Conservation (phyloP, 2,113 vertebrate species). For the Seriola quinqueradiata region DNA sequence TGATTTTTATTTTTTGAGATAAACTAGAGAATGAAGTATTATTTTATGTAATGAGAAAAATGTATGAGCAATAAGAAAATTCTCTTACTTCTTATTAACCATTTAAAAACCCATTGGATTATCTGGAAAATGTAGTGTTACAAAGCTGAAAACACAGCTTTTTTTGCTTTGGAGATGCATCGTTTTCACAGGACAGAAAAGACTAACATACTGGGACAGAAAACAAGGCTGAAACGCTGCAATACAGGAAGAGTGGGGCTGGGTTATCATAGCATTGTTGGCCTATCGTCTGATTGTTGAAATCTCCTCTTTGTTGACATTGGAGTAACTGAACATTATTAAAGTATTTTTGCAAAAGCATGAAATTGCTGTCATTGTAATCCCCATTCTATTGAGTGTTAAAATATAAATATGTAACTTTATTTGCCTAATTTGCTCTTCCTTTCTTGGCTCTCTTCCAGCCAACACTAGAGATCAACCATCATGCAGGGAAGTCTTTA, state of each 20-base stretch:
- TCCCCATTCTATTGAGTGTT: not conserved
- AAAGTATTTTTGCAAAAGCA: not conserved
- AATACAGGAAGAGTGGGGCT: constrained; percentile 31
- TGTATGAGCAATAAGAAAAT: not conserved
- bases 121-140: not conserved
- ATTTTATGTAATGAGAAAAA: not conserved
- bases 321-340: not conserved
- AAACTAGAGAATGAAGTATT: not conserved
- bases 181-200: constrained; percentile 39
- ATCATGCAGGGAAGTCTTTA: constrained; percentile 96
- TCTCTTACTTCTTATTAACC: not conserved
- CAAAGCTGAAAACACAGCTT: not conserved
- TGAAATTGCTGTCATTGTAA: not conserved
- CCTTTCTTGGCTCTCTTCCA: constrained; percentile 68
- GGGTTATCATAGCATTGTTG: constrained; percentile 26
- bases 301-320: constrained; percentile 11
- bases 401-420: not conserved
- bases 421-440: constrained; percentile 3
- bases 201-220: constrained; percentile 21
- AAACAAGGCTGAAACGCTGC: constrained; percentile 36
- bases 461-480: constrained; percentile 97
- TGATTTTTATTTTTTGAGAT: not conserved
- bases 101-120: not conserved
- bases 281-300: constrained; percentile 6
- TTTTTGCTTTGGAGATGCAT: not conserved